Conservation (phyloP, 2,888 invertebrate genomes). For the Biston stratarius region DNA sequence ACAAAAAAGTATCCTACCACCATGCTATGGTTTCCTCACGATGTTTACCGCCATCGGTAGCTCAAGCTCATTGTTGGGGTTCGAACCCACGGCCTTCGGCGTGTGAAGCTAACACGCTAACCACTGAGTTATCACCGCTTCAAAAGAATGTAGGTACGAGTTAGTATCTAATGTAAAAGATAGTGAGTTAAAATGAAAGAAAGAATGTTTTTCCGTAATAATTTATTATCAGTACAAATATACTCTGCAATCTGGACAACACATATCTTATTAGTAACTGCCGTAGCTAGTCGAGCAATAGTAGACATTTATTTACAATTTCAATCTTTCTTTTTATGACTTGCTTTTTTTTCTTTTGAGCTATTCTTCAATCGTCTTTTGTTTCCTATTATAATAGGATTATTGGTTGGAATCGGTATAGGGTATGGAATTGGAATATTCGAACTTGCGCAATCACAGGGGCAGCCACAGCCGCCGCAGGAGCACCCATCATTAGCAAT, state of each 20-base stretch:
- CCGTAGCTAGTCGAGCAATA: neutral
- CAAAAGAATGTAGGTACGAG: no score
- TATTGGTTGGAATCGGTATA: conserved; percentile 60
- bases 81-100: no score
- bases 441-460: conserved; percentile 43
- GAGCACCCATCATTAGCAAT: conserved; percentile 51
- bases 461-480: conserved; percentile 46
- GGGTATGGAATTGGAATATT: conserved; percentile 61
- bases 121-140: no score
- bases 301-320: no score
- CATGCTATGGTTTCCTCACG: no score
- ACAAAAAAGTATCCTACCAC: no score
- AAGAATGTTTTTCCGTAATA: neutral
- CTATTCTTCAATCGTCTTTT: conserved; percentile 9
- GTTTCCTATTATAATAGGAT: conserved; percentile 51
- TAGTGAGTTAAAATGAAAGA: neutral
- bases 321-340: conserved; percentile 2
- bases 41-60: no score
- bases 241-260: neutral
- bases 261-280: neutral
- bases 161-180: no score
- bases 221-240: no score
- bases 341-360: neutral
- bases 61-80: no score
- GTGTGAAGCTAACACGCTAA: no score